Percentiles rank a stretch among this genome's conserved stretches.
These are phyloP conservation scores for Drosophila subquinaria DNA, from an alignment of 2,888 invertebrate species.

Conservation along the genomic window DNA sequence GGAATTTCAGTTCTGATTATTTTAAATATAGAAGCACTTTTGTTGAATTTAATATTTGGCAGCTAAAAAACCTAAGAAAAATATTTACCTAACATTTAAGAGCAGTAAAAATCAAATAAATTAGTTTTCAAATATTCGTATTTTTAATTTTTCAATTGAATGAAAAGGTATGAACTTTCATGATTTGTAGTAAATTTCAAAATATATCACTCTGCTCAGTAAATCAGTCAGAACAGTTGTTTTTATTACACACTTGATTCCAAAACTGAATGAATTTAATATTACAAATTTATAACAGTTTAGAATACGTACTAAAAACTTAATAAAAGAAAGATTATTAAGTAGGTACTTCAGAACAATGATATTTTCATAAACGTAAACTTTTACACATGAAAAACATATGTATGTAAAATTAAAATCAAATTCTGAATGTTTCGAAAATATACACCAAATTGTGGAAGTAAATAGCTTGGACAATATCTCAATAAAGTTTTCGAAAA, in stretches of 20 bases:
- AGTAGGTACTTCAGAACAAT: not conserved
- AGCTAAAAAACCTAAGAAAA: not conserved
- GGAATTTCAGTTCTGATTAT: not conserved
- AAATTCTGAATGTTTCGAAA: not conserved
- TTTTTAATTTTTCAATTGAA: not conserved
- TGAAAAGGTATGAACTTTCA: not conserved
- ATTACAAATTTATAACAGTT: not conserved
- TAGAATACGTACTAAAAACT: not conserved
- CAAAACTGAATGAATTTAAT: not conserved
- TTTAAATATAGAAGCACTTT: not conserved
- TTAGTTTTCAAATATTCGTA: no score
- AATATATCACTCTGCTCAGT: not conserved
- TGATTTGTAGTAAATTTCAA: conserved; percentile 3
- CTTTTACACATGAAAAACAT: not conserved
- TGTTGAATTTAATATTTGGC: not conserved
- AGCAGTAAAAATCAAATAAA: no score
- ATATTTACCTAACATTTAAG: not conserved
- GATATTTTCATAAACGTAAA: not conserved
- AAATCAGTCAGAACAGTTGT: not conserved
- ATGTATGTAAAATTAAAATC: not conserved
- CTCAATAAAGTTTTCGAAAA: not conserved
- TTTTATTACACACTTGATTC: not conserved
- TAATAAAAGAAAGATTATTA: not conserved
- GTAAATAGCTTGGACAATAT: not conserved
- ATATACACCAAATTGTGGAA: not conserved